Evolutionary conservation across 1,140 invertebrate species (phyloP).

Genomic region (Lasioglossum albipes): DNA sequence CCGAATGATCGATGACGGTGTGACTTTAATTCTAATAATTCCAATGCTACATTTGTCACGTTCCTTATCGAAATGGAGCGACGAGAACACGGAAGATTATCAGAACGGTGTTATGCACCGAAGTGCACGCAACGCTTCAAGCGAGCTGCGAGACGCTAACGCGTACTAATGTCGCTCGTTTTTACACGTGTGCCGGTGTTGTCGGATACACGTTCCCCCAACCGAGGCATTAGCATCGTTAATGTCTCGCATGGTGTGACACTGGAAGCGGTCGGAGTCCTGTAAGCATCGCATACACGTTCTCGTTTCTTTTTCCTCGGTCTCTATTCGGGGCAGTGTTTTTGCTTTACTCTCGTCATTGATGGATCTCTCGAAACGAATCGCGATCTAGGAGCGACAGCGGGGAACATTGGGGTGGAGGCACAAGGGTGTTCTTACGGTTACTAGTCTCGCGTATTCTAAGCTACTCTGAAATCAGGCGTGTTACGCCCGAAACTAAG

Average conservation of each 20-base stretch:
- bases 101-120: slow-evolving; percentile 36
- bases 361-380: not conserved
- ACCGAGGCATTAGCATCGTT: slow-evolving; percentile 34
- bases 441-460: slow-evolving; percentile 47
- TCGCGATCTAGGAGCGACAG: slow-evolving; percentile 10
- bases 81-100: slow-evolving; percentile 50
- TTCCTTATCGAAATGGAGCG: slow-evolving; percentile 50
- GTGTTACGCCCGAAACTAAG: slow-evolving; percentile 63
- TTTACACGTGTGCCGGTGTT: slow-evolving; percentile 13
- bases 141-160: slow-evolving; percentile 22
- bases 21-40: slow-evolving; percentile 51
- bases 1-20: slow-evolving; percentile 43
- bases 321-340: not conserved
- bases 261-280: slow-evolving; percentile 21
- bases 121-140: slow-evolving; percentile 45
- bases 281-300: slow-evolving; percentile 43
- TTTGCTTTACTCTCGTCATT: not conserved
- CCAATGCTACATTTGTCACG: slow-evolving; percentile 51
- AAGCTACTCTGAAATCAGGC: slow-evolving; percentile 62
- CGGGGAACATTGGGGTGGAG: not conserved
- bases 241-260: slow-evolving; percentile 11
- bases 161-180: slow-evolving; percentile 37
- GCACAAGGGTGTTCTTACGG: slow-evolving; percentile 26
- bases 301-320: not conserved
- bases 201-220: slow-evolving; percentile 7